Conservation (phyloP, 2,888 invertebrate genomes). For the Ryuthela nishihirai region DNA sequence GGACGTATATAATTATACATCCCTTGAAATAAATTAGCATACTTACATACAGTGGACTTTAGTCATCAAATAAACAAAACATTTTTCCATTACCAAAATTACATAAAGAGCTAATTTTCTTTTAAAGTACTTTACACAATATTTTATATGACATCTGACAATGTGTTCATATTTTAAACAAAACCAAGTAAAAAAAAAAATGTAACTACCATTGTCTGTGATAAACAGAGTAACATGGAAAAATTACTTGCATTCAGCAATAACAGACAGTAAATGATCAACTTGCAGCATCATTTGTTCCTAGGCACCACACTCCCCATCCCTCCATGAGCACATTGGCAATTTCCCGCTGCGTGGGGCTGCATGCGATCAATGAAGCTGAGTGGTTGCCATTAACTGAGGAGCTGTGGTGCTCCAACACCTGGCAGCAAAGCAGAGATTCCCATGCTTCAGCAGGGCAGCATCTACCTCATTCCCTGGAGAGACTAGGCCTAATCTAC, state of each 20-base stretch:
- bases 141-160: background rate
- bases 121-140: no score
- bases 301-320: slow-evolving; percentile 9
- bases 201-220: background rate
- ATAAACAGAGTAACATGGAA: background rate
- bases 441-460: slow-evolving; percentile 32
- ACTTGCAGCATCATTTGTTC: slow-evolving; percentile 34
- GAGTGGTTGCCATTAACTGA: slow-evolving; percentile 34
- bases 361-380: slow-evolving; percentile 25
- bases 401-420: slow-evolving; percentile 11
- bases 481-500: slow-evolving; percentile 29
- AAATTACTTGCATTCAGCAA: slow-evolving; percentile 14
- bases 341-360: slow-evolving; percentile 10
- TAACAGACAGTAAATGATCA: slow-evolving; percentile 35
- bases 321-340: slow-evolving; percentile 24
- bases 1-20: no score
- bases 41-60: no score
- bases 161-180: background rate
- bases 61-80: no score
- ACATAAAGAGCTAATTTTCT: no score
- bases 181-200: background rate
- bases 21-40: no score
- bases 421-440: slow-evolving; percentile 5
- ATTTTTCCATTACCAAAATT: no score
- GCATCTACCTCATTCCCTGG: slow-evolving; percentile 31